phyloP scores from a whole-genome alignment of 2,797 vertebrate species.

The Eulemur coronatus region DNA sequence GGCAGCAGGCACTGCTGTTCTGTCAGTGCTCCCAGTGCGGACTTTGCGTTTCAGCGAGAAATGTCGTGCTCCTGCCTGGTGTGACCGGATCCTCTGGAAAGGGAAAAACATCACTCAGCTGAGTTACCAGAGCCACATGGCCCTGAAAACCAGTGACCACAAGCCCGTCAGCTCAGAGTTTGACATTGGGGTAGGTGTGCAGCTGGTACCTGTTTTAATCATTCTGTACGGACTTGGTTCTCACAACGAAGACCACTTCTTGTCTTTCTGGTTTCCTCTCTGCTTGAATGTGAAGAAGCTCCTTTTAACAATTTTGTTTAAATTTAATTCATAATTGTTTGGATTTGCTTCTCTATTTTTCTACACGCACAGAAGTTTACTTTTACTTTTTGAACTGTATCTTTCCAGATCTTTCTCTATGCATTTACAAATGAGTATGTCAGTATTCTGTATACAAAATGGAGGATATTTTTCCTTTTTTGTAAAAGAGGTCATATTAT shows the following conservation, averaged over 20 bases:
- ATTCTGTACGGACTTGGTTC: not conserved
- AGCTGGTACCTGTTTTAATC: not conserved
- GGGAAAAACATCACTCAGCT: conserved; percentile 92
- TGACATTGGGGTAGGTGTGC: conserved; percentile 89
- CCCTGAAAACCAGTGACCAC: conserved; percentile 95
- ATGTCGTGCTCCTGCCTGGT: conserved; percentile 96
- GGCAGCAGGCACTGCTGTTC: not conserved
- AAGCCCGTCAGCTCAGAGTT: conserved; percentile 98
- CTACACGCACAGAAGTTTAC: not conserved
- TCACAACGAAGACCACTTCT: not conserved
- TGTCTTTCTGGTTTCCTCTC: not conserved
- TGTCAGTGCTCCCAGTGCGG: not conserved
- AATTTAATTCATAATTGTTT: not conserved
- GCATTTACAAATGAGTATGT: not conserved
- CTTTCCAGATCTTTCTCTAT: not conserved
- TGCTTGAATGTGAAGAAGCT: not conserved
- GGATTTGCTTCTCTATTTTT: not conserved
- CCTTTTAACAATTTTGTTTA: not conserved
- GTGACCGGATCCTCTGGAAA: conserved; percentile 96
- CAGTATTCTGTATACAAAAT: not conserved
- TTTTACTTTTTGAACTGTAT: not conserved
- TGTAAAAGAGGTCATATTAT: conserved; percentile 15
- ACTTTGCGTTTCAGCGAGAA: conserved; percentile 90
- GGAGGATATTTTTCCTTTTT: not conserved
- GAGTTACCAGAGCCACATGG: conserved; percentile 95